Evolutionary conservation across 2,797 vertebrate species (phyloP).

Genomic region (Malurus splendens): DNA sequence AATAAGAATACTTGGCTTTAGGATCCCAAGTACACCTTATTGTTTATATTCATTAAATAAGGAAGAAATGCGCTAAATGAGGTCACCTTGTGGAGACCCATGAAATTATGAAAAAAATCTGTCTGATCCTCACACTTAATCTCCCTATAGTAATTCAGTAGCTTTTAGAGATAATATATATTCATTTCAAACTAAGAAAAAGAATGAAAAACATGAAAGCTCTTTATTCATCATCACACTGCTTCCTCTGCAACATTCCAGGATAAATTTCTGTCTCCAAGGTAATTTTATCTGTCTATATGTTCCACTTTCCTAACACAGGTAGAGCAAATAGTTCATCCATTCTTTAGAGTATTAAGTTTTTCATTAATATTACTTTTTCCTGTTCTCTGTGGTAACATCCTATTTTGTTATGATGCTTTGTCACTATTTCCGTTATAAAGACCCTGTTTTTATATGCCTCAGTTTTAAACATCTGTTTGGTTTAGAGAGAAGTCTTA

Average conservation of each 20-base stretch:
- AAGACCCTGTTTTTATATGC: accelerated
- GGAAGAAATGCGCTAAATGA: neutral
- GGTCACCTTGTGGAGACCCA: neutral
- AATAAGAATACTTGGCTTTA: neutral
- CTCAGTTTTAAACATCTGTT: neutral
- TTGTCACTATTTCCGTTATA: neutral
- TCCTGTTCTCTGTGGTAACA: neutral
- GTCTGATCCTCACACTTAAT: neutral
- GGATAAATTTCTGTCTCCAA: neutral
- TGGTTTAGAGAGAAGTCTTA: neutral
- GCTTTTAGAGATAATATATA: neutral
- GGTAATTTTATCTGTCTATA: neutral
- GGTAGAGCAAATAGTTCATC: neutral
- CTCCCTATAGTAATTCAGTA: neutral
- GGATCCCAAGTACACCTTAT: neutral
- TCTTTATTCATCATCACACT: neutral
- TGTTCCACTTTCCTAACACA: neutral
- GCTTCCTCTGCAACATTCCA: neutral
- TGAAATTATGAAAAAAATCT: neutral
- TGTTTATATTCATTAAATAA: neutral
- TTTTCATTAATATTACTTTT: neutral
- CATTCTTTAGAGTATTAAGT: neutral
- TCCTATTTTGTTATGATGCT: neutral
- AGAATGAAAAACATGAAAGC: neutral
- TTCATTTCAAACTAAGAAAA: neutral